Evolutionary conservation across 2,113 vertebrate genomes (phyloP).

Genomic region (Anolis carolinensis): DNA sequence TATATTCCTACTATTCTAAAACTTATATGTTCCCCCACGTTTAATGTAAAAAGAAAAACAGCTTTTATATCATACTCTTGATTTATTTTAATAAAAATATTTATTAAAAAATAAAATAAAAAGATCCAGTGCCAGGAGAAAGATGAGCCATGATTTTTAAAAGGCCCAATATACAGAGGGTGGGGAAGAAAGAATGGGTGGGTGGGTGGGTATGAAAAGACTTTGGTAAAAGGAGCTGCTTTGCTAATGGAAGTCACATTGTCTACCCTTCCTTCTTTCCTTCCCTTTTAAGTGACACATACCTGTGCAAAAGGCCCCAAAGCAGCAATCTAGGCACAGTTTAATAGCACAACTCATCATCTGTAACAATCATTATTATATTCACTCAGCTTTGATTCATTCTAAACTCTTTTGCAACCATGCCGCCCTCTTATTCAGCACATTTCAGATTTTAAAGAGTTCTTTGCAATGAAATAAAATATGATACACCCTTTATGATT

Average conservation of each 20-base stretch:
- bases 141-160: no score
- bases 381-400: slow-evolving; percentile 10
- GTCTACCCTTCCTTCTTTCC: not conserved
- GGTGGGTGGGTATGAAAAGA: not conserved
- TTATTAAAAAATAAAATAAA: no score
- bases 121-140: no score
- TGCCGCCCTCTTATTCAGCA: not conserved
- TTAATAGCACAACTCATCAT: slow-evolving; percentile 34
- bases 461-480: slow-evolving; percentile 8
- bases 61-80: no score
- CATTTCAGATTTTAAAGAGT: slow-evolving; percentile 13
- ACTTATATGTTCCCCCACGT: no score
- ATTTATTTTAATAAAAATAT: no score
- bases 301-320: not conserved
- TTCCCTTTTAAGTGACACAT: not conserved
- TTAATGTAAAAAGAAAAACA: no score
- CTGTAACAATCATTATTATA: not conserved
- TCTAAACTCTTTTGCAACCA: slow-evolving; percentile 12
- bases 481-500: not conserved
- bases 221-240: not conserved
- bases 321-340: slow-evolving; percentile 18
- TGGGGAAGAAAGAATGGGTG: no score
- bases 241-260: not conserved
- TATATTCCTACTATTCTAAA: no score
- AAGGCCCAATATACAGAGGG: no score